Conservation (phyloP, 2,797 vertebrate species). For the Melanotaenia maccullochi region DNA sequence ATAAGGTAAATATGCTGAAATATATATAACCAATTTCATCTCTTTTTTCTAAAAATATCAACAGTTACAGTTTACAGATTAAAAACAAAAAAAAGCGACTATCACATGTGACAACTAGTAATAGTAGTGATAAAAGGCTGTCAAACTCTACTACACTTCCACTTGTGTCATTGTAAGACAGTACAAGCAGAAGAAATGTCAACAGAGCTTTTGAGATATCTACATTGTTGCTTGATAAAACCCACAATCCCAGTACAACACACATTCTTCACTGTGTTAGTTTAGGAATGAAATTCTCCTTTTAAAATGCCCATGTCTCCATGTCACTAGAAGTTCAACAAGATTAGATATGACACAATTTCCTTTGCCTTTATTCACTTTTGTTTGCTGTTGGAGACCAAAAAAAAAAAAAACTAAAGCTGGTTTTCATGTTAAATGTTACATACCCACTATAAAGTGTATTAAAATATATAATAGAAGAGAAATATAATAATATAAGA, state of each 20-base stretch:
- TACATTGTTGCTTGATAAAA: conserved; percentile 69
- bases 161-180: conserved; percentile 62
- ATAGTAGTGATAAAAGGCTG: conserved; percentile 48
- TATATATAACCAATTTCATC: conserved; percentile 9
- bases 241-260: conserved; percentile 61
- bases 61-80: conserved; percentile 24
- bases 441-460: conserved; percentile 9
- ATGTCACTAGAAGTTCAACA: conserved; percentile 80
- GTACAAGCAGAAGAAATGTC: conserved; percentile 63
- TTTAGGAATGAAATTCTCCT: conserved; percentile 65
- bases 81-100: conserved; percentile 1
- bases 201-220: conserved; percentile 64
- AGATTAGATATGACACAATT: conserved; percentile 78
- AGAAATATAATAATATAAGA: conserved; percentile 3
- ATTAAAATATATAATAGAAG: background rate
- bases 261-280: conserved; percentile 66
- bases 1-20: conserved; percentile 30
- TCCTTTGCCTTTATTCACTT: conserved; percentile 59
- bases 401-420: conserved; percentile 27
- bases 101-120: conserved; percentile 37
- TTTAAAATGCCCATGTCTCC: conserved; percentile 73
- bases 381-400: conserved; percentile 48
- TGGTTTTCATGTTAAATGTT: conserved; percentile 38
- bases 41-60: conserved; percentile 36
- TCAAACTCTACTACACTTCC: conserved; percentile 64